Percentiles rank a stretch among this genome's conserved stretches.
phyloP scores from a whole-genome alignment of 2,888 invertebrate species.

The Isoperla grammatica region DNA sequence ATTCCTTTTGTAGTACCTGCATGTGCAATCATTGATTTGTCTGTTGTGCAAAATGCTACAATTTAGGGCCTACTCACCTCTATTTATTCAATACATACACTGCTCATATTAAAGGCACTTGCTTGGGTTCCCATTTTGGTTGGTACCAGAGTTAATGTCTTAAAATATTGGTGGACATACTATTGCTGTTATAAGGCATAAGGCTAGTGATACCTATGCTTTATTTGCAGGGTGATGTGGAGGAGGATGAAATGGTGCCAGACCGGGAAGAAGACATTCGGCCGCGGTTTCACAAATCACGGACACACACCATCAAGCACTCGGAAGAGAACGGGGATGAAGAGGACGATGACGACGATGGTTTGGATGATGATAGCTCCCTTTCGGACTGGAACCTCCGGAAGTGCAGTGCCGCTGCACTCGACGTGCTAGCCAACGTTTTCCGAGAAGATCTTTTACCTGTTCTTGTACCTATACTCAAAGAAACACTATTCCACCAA shows the following conservation, averaged over 20 bases:
- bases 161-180: too few species aligned
- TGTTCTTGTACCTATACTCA: slow-evolving; percentile 90
- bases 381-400: slow-evolving; percentile 94
- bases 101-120: too few species aligned
- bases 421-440: slow-evolving; percentile 95
- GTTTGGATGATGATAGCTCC: slow-evolving; percentile 79
- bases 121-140: too few species aligned
- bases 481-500: slow-evolving; percentile 89
- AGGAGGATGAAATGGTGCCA: slow-evolving; percentile 95
- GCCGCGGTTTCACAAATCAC: slow-evolving; percentile 93
- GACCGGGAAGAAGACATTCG: slow-evolving; percentile 96
- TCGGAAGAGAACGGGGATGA: slow-evolving; percentile 52
- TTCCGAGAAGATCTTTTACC: slow-evolving; percentile 93
- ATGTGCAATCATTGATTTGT: too few species aligned
- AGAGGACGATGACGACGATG: slow-evolving; percentile 71
- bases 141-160: too few species aligned
- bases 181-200: too few species aligned
- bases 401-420: slow-evolving; percentile 95
- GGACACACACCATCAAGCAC: slow-evolving; percentile 76
- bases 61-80: too few species aligned
- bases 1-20: too few species aligned
- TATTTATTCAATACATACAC: too few species aligned
- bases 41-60: too few species aligned
- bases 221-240: slow-evolving; percentile 73
- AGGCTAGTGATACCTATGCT: too few species aligned